Conservation (phyloP, 2,888 invertebrate genomes). For the Drosophila anceps region DNA sequence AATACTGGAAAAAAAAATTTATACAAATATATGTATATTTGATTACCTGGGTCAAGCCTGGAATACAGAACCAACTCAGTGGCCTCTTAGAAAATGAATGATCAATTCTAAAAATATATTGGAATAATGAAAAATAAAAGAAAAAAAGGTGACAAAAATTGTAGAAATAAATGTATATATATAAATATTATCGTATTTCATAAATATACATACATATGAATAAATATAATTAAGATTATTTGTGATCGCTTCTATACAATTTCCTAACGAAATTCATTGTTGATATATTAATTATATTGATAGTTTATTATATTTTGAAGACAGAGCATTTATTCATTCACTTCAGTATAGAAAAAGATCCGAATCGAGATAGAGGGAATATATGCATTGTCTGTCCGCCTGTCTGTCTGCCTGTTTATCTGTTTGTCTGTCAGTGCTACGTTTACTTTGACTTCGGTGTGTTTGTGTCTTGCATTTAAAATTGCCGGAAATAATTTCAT, state of each 20-base stretch:
- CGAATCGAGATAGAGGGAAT: neutral
- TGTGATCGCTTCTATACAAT: neutral
- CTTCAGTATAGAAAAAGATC: neutral
- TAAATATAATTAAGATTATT: neutral
- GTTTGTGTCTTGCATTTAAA: slow-evolving; percentile 80
- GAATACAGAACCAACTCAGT: too few species aligned
- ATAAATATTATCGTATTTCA: neutral
- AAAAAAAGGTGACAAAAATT: neutral
- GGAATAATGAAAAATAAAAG: neutral
- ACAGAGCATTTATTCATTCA: neutral
- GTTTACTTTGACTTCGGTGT: slow-evolving; percentile 52
- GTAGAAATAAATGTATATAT: neutral
- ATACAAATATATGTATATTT: too few species aligned
- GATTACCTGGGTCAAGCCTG: too few species aligned
- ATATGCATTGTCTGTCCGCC: neutral
- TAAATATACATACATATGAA: neutral
- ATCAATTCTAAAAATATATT: too few species aligned
- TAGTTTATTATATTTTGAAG: neutral
- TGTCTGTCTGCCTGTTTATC: slow-evolving; percentile 24
- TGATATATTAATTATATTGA: slow-evolving; percentile 4
- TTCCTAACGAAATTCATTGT: neutral
- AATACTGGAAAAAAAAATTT: too few species aligned
- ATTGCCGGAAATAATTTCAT: slow-evolving; percentile 77
- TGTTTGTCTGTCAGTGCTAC: slow-evolving; percentile 31
- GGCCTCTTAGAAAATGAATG: too few species aligned